Evolutionary conservation across 2,888 invertebrate genomes (phyloP), one percentile per base, ranked within the genome.

Genomic region (Aporophyla lueneburgensis): DNA sequence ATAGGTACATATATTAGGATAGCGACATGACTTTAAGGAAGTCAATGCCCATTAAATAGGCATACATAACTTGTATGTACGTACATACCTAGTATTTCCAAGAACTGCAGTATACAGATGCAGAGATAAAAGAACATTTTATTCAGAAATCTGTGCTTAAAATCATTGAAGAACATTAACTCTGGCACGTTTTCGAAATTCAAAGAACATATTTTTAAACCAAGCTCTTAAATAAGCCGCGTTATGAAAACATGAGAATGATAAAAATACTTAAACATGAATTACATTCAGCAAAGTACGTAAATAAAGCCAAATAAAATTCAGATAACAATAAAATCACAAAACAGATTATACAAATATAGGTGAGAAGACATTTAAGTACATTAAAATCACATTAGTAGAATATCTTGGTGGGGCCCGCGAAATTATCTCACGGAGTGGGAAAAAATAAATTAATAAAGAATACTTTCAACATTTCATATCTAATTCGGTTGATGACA

Each of bases 361-460:
- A 95, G 91, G 93, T 93, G 91, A 93, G 92, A 88, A 89, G 92
- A 93, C 94, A 93, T 94, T 95, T 94, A 90, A 95, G 94, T 95
- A 96, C 96, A 96, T 96, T 96, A 96, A 96, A 96, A 96, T 96
- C 95, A 96, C 96, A 96, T 96, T 96, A 96, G 96, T 94, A 93
- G 89, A 86, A 93, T 91, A 94, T 94, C 93, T 93, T 90, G 89
- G 86, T 91, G 92, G 94, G 94, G 90, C 89, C 92, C 91, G 87
- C 91, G 89, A 93, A 95, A 94, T 96, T 96, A 96, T 95, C 95
- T 93, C 87, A 86, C 88, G 85, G 90, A 90, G 89, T 92, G 92
- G 92, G 94, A 94, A 95, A 91, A 95, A 95, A 94, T 92, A 95
- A 95, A 95, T 95, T 94, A 94, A 93, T 94, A 94, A 91, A 93